Percentiles rank a stretch among this genome's conserved stretches.
Evolutionary conservation across 2,113 vertebrate genomes (phyloP).

Genomic region (Prunella fulvescens): DNA sequence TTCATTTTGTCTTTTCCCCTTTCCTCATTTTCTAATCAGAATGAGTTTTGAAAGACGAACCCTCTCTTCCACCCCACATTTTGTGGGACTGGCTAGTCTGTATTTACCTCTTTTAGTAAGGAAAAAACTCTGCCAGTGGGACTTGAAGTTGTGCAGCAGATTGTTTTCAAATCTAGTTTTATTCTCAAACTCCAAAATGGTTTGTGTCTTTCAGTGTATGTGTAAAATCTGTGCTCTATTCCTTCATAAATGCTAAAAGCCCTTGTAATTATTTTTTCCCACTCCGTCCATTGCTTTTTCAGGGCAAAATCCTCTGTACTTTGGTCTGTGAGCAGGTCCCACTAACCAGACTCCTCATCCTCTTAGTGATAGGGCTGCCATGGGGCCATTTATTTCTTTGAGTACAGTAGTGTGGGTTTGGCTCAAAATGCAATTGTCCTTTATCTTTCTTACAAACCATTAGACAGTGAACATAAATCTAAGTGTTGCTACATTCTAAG

Average conservation of each 20-base stretch:
- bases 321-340: background rate
- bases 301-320: background rate
- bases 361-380: background rate
- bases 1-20: background rate
- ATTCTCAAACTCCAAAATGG: background rate
- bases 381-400: background rate
- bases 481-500: background rate
- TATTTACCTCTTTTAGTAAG: background rate
- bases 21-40: background rate
- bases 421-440: background rate
- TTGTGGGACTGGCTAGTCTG: accelerated
- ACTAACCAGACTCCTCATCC: background rate
- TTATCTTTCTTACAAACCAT: background rate
- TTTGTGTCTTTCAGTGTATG: accelerated
- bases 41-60: background rate
- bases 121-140: background rate
- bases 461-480: background rate
- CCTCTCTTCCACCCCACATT: background rate
- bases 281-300: background rate
- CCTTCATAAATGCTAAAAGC: background rate
- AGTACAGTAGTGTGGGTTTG: background rate
- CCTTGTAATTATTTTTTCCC: background rate
- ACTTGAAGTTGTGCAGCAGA: background rate
- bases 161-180: background rate
- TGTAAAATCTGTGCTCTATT: background rate